Base-by-base conservation (phyloP, 1,140 invertebrate species). In the Liolophura sinensis region DNA sequence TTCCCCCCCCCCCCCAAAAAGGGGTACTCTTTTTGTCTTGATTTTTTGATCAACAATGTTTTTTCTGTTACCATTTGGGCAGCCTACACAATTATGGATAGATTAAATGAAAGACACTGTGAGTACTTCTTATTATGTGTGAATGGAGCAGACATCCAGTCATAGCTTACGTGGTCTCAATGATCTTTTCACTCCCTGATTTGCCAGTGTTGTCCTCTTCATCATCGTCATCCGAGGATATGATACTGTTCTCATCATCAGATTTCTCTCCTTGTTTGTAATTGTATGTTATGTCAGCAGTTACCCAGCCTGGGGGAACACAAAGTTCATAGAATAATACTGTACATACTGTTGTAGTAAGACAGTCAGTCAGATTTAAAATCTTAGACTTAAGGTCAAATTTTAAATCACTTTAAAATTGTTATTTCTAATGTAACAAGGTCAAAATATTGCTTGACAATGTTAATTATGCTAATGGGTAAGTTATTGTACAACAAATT, bases 291-390 rank as follows among this genome's bases (percentile, higher is more conserved):
- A 76, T 76, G 7, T 73, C 69, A n/a, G 68, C 67, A 55, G 64
- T 62, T 18, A 73, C 69, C 75, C 75, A 76, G 40, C 75, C 75
- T 76, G 18, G 18, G 11, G 61, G 25, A 57, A 48, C 60, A 58
- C 27, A 58, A 40, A 3, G 9, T 40, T 54, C 22, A 54, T 12
- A 5, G 22, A 3, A 20, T 24, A 54, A 54, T 3, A 12, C 22
- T 54, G 18, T 54, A 7, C 22, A 20, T 54, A 54, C 3, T 20
- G 12, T 54, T 20, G 3, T 24, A 50, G 14, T 15, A 54, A 1
- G 1, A 12, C 51, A 54, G 3, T 5, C 12, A 54, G 3, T 3
- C 12, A 54, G 3, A 11, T 11, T 18, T 18, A 18, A 14, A 20
- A 14, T 25, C 20, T 18, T 12, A 56, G 9, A 56, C 14, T 56